A percentile compares a stretch with the other conserved stretches of the same genome.
These are phyloP conservation scores for Talpa occidentalis DNA, from an alignment of 2,113 vertebrate species.

Conservation along the genomic window DNA sequence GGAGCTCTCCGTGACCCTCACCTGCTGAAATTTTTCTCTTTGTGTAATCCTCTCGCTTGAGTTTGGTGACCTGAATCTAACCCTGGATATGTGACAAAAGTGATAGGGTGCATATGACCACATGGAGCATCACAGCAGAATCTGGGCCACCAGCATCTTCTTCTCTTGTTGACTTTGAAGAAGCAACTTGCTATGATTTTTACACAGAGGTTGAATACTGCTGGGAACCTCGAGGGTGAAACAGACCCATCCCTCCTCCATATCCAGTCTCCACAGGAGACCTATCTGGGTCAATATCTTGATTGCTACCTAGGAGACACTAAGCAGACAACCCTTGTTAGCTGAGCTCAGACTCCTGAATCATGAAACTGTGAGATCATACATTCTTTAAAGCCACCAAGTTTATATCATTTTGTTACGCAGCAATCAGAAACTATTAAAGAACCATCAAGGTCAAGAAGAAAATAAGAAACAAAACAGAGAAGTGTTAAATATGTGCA, in stretches of 20 bases:
- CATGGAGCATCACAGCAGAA: not conserved
- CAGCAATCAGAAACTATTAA: not conserved
- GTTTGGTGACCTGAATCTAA: not conserved
- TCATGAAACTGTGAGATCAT: not conserved
- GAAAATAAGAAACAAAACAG: not conserved
- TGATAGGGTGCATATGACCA: too few relatives aligned
- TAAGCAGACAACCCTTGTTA: not conserved
- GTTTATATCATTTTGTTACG: not conserved
- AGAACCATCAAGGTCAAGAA: not conserved
- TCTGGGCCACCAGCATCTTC: not conserved
- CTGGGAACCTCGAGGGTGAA: not conserved
- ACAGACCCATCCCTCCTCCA: not conserved
- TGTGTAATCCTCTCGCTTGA: not conserved
- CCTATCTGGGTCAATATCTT: not conserved
- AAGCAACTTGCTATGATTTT: not conserved
- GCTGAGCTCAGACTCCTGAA: not conserved
- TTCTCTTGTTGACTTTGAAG: not conserved
- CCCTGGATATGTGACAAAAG: not conserved
- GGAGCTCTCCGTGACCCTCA: not conserved
- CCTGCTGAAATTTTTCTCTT: not conserved
- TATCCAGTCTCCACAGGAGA: not conserved
- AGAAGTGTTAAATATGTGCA: not conserved
- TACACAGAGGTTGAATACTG: not conserved
- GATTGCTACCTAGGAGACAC: not conserved
- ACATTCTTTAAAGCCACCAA: not conserved